Base-by-base conservation (phyloP, 1,140 invertebrate genomes). In the Psilanteris sp. region DNA sequence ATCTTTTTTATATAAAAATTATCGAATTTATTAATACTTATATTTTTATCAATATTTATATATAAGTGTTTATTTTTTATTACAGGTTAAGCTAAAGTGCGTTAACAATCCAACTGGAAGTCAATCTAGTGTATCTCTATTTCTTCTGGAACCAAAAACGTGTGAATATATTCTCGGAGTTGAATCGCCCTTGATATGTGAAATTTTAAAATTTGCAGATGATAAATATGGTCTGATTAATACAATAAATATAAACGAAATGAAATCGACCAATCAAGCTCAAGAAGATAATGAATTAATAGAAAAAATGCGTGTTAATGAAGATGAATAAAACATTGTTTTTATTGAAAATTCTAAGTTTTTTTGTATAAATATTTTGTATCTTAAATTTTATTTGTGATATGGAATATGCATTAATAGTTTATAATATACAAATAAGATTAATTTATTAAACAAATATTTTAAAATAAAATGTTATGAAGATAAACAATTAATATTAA, bases 101-200 rank as follows among this genome's bases (percentile, higher is more conserved):
- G 85, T 92, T 0, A 92, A 93, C 22, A 91, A 91, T 77, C 89
- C 91, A 0, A 89, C 90, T 0, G 81, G 86, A 20, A 93, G 91
- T 79, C 90, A 92, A 9, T 93, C 93, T 6, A 92, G 95, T 67
- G 94, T 98, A 0, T 94, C 96, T 0, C 88, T 98, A 26, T 97
- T 96, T 85, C 88, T 98, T 9, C 81, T 97, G 5, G 97, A 98
- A 82, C 97, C 96, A 7, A 92, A 93, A 85, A 93, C 93, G 8
- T 98, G 97, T 83, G 94, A 97, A 87, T 98, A 98, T 78, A 93
- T 97, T 52, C 84, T 98, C 11, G 95, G 95, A 9, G 95, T 98
- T 0, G 97, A 98, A 85, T 97, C 96, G 2, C 92, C 94, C 0
- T 83, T 97, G 0, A 93, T 99, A 61, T 98, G 97, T 89, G 91